A percentile compares a stretch with the other conserved stretches of the same genome.
Evolutionary conservation across 2,113 vertebrate species (phyloP).

Genomic region (Cyanocitta stelleri): DNA sequence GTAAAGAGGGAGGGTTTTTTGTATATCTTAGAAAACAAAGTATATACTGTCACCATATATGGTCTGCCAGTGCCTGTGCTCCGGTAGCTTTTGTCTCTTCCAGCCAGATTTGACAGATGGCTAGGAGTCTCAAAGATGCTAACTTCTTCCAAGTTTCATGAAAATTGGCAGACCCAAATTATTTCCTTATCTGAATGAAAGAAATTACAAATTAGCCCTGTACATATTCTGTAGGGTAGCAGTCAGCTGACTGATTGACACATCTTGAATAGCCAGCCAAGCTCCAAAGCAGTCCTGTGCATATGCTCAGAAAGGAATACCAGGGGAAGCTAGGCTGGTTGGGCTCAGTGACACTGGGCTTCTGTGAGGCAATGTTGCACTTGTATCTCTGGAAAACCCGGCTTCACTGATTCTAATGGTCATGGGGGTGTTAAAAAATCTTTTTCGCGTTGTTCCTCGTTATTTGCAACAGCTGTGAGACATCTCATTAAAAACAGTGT

Average conservation of each 20-base stretch:
- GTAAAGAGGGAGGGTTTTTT: neutral
- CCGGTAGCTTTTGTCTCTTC: neutral
- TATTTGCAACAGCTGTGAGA: neutral
- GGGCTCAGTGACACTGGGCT: neutral
- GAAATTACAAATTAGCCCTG: neutral
- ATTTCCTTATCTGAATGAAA: neutral
- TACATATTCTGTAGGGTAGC: neutral
- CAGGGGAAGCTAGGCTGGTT: neutral
- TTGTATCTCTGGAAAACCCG: neutral
- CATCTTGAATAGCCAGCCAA: rapidly evolving
- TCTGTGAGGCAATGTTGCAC: neutral
- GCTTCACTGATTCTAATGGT: neutral
- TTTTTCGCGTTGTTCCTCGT: neutral
- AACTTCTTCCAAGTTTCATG: neutral
- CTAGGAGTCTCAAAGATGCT: neutral
- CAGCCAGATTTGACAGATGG: neutral
- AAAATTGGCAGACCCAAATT: neutral
- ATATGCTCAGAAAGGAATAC: neutral
- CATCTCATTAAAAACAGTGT: neutral
- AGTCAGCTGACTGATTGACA: neutral
- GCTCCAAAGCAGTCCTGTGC: neutral
- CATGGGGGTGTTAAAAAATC: neutral
- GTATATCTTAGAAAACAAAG: neutral
- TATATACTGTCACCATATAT: neutral
- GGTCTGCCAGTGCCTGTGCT: neutral